Percentiles rank a stretch among this genome's conserved stretches.
Evolutionary conservation across 2,888 invertebrate species (phyloP).

Genomic region (Andrena fulva): DNA sequence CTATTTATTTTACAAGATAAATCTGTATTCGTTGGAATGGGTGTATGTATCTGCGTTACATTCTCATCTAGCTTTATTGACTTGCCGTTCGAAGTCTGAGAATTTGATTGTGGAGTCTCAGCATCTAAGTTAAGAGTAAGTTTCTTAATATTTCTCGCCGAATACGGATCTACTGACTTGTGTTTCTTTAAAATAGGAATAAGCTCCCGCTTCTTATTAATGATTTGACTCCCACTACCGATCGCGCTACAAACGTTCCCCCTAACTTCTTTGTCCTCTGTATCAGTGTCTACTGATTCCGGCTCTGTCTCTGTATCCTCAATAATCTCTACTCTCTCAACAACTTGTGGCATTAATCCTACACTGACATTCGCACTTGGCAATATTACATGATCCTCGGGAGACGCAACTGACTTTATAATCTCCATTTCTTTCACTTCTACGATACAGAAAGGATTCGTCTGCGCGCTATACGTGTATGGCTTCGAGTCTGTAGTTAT

Average conservation of each 20-base stretch:
- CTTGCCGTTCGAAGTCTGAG: conserved; percentile 21
- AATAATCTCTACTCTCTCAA: conserved; percentile 85
- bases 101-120: conserved; percentile 21
- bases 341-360: conserved; percentile 82
- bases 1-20: conserved; percentile 75
- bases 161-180: conserved; percentile 34
- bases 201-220: conserved; percentile 66
- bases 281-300: conserved; percentile 78
- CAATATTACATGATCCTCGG: conserved; percentile 82
- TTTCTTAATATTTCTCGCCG: conserved; percentile 69
- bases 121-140: conserved; percentile 74
- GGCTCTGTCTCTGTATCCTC: conserved; percentile 85
- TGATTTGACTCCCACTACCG: conserved; percentile 30
- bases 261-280: conserved; percentile 73
- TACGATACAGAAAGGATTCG: conserved; percentile 87
- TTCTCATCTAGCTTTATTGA: conserved; percentile 34
- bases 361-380: conserved; percentile 80
- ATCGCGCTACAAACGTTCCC: conserved; percentile 39
- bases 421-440: conserved; percentile 90
- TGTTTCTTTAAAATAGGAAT: conserved; percentile 75
- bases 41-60: conserved; percentile 30
- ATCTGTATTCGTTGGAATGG: conserved; percentile 69
- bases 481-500: conserved; percentile 65
- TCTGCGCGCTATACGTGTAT: conserved; percentile 60
- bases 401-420: conserved; percentile 87